These are phyloP conservation scores for Sinocyclocheilus anophthalmus DNA, from an alignment of 2,113 vertebrate genomes.

Conservation along the genomic window DNA sequence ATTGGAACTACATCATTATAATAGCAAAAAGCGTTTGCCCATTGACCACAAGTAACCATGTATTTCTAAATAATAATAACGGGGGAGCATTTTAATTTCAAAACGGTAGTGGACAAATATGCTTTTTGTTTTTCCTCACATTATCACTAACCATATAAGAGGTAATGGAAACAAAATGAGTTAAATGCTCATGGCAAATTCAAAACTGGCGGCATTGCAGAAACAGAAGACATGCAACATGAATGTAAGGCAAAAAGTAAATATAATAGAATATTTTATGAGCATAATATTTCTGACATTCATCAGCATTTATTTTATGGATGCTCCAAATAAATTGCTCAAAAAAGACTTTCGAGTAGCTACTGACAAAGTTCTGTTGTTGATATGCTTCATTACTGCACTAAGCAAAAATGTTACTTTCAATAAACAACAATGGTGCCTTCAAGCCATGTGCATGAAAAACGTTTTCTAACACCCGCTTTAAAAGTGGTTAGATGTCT, in stretches of 20 bases:
- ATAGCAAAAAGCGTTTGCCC: background rate
- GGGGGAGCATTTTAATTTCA: too few species aligned
- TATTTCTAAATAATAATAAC: background rate
- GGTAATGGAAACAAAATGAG: background rate
- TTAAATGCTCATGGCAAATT: background rate
- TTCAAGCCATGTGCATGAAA: constrained; percentile 29
- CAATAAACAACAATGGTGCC: constrained; percentile 52
- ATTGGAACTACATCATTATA: background rate
- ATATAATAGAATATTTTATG: background rate
- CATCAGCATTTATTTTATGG: background rate
- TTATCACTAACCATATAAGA: background rate
- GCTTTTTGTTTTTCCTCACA: background rate
- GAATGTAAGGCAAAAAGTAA: background rate
- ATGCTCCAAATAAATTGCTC: background rate
- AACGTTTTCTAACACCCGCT: background rate
- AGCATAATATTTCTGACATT: background rate
- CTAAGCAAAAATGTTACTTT: constrained; percentile 47
- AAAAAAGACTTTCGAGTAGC: background rate
- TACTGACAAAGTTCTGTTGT: constrained; percentile 7
- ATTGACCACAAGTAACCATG: background rate
- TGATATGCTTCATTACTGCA: constrained; percentile 12
- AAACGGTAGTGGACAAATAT: background rate
- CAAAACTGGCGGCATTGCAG: background rate
- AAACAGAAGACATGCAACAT: background rate
- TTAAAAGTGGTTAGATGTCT: constrained; percentile 10